Evolutionary conservation across 2,797 vertebrate genomes (phyloP), one percentile per base, ranked within the genome.

Genomic region (Hapalemur alaotrensis): DNA sequence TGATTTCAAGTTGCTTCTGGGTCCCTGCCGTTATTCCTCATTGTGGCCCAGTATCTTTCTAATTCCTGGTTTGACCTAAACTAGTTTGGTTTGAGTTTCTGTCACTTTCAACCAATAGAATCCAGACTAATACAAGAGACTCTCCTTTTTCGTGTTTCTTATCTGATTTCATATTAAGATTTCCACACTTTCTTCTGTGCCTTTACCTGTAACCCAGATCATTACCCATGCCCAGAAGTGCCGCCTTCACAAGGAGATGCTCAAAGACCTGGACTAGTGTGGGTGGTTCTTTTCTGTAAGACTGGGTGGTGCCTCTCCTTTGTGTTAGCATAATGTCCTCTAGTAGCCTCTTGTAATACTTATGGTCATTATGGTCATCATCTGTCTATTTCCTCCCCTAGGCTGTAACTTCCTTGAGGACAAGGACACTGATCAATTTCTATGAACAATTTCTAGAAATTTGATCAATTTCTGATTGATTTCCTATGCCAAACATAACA

Each of bases 81-180:
- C 35, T 32, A 43, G 38, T 75, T 54, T 67, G 50, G 54, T 75
- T 81, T 63, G 92, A 89, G 50, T 61, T 79, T 95, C 88, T 90
- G 41, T 90, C 61, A 76, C 57, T 83, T 94, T 65, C 17, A 67
- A 88, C 38, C 5, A 82, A 93, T 9, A 57, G 12, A 75, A 32
- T 73, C 11, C 35, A 83, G 46, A 76, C 23, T 7, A 57, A 50
- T 79, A 17, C 0, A 61, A 70, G n/a, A 86, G 20, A 13, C n/a
- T 87, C 83, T 65, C 43, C 32, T 92, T 79, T 65, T 67, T 89
- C 2, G 15, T 65, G 28, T 86, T 82, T 95, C 50, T 54, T 32
- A 52, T 48, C 32, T 23, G 54, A 85, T 82, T 81, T 87, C 22
- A 25, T 30, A 50, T n/a, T 43, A n/a, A 59, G 22, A 81, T n/a